Base-by-base conservation (phyloP, 1,140 invertebrate genomes). In the Oscheius sp. region DNA sequence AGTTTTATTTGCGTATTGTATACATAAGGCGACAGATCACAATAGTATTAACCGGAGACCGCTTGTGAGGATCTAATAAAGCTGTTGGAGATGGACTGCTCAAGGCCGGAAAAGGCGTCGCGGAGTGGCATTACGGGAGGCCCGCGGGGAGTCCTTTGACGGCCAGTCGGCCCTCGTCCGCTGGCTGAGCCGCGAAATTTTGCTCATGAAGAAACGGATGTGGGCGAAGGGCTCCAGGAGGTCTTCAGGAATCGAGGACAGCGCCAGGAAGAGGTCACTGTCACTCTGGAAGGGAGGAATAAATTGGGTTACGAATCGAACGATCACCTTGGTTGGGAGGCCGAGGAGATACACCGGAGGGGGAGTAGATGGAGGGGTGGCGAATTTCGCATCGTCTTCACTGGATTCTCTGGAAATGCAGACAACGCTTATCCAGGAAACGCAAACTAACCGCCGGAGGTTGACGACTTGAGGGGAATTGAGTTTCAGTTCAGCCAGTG, bases 231-330 rank as follows among this genome's bases (percentile, higher is more conserved):
- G 23, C 7, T 7, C 7, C 7, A 55, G 49, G 7, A 55, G 7
- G 15, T 55, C 23, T 55, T 55, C 23, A 4, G 7, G 7, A 4
- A 55, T 26, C 7, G 28, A 20, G 28, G 7, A 13, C 28, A 55
- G 49, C 7, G 49, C 49, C 23, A 23, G 7, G 28, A 20, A 55
- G 7, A 55, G 23, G 23, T 55, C 49, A 23, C 7, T 55, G 23
- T 55, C 49, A 55, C 7, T 55, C 49, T 55, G 49, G 7, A 55
- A n/a, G n/a, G n/a, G n/a, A n/a, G n/a, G 38, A 55, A 55, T 55
- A 55, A 55, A 20, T 13, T 7, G 7, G 4, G 28, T 55, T 55
- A 7, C 15, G 28, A 55, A 55, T 7, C 23, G 28, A 55, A 7
- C 7, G 4, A 15, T 4, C 28, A 55, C 49, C 49, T 55, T 55